Percentiles rank a stretch among this genome's conserved stretches.
phyloP scores from a whole-genome alignment of 2,888 invertebrate genomes.

The Temnothorax unifasciatus region DNA sequence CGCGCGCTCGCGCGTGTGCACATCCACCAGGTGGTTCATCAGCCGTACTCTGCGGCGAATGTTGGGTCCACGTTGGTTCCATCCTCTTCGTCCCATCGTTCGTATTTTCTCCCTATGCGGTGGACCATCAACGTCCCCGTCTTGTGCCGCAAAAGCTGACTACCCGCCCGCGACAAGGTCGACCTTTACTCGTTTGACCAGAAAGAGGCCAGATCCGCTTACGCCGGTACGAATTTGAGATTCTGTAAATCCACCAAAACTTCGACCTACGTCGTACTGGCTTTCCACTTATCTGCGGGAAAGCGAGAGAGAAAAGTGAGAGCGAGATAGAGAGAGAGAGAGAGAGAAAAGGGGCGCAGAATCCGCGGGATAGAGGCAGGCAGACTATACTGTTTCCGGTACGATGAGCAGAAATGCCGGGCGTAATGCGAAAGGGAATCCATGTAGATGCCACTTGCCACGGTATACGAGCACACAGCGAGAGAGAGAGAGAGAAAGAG shows the following conservation, averaged over 20 bases:
- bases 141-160: constrained; percentile 46
- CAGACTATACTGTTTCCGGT: constrained; percentile 57
- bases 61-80: constrained; percentile 68
- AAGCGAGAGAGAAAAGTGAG: background rate
- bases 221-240: constrained; percentile 76
- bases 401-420: constrained; percentile 61
- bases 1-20: constrained; percentile 30
- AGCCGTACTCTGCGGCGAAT: constrained; percentile 72
- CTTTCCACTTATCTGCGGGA: constrained; percentile 71
- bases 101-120: constrained; percentile 54
- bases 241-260: constrained; percentile 76
- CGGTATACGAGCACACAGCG: background rate
- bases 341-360: background rate
- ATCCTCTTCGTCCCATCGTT: constrained; percentile 71
- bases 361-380: constrained; percentile 17
- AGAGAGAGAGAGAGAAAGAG: background rate
- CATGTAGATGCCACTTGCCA: constrained; percentile 60
- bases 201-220: constrained; percentile 78
- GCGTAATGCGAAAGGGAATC: constrained; percentile 64
- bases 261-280: constrained; percentile 69
- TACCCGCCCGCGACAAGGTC: constrained; percentile 61
- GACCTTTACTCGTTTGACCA: constrained; percentile 74
- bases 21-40: constrained; percentile 76
- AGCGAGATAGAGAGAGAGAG: constrained; percentile 31
- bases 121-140: constrained; percentile 51